phyloP scores from a whole-genome alignment of 2,113 vertebrate genomes.

The Physeter macrocephalus region DNA sequence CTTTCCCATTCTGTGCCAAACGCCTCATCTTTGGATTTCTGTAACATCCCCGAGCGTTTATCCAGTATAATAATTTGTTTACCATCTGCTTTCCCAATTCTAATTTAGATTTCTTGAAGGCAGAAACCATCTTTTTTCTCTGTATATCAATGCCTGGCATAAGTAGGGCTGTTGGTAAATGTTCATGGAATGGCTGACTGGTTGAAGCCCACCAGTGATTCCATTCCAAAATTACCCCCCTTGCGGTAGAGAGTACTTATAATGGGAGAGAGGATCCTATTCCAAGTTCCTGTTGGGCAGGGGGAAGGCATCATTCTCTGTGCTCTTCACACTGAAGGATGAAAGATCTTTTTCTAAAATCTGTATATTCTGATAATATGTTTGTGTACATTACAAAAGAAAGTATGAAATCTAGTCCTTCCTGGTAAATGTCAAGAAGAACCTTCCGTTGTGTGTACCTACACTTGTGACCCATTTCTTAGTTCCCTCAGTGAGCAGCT shows the following conservation, averaged over 20 bases:
- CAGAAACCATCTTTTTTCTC: background rate
- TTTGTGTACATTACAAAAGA: background rate
- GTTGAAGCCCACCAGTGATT: background rate
- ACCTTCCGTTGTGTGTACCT: background rate
- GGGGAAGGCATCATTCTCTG: background rate
- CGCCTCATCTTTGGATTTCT: background rate
- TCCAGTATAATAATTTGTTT: background rate
- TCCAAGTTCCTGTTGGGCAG: background rate
- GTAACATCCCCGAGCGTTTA: background rate
- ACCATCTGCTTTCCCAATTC: background rate
- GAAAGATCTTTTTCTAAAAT: background rate
- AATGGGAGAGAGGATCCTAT: background rate
- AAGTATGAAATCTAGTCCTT: background rate
- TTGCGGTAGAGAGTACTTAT: background rate
- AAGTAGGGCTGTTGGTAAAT: background rate
- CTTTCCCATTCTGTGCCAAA: background rate
- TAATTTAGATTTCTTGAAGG: background rate
- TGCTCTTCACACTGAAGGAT: background rate
- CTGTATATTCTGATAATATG: background rate
- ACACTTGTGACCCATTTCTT: background rate
- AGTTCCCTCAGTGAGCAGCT: background rate
- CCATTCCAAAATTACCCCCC: background rate
- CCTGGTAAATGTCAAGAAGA: background rate
- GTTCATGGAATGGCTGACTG: background rate
- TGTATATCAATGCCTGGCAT: background rate